phyloP scores from a whole-genome alignment of 2,113 vertebrate species.

The Arizona elegans region DNA sequence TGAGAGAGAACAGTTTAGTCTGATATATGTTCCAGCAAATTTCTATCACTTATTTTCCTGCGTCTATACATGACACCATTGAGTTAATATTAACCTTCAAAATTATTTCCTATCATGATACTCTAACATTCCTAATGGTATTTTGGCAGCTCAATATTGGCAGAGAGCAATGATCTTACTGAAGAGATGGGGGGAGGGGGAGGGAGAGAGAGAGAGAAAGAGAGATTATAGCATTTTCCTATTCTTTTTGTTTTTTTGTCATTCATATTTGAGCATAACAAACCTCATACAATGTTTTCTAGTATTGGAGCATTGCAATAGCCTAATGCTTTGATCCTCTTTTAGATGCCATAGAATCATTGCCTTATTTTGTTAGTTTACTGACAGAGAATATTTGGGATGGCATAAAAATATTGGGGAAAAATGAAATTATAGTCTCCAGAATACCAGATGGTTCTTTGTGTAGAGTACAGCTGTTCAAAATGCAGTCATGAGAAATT shows the following conservation, averaged over 20 bases:
- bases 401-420: neutral
- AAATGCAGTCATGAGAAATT: neutral
- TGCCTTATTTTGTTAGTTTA: neutral
- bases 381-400: neutral
- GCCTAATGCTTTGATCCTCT: neutral
- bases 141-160: slow-evolving; percentile 19
- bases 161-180: slow-evolving; percentile 17
- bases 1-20: neutral
- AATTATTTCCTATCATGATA: slow-evolving; percentile 20
- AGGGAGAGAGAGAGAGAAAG: too few relatives aligned
- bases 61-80: neutral
- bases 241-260: neutral
- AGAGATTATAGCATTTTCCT: neutral
- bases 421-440: neutral
- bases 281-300: neutral
- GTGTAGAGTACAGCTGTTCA: neutral
- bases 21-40: neutral
- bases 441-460: neutral
- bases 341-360: neutral
- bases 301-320: neutral
- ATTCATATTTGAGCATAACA: neutral
- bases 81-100: slow-evolving; percentile 15
- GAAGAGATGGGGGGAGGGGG: too few relatives aligned
- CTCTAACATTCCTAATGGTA: slow-evolving; percentile 21
- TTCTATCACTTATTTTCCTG: neutral